A percentile compares a stretch with the other conserved stretches of the same genome.
Evolutionary conservation across 2,797 vertebrate species (phyloP).

Genomic region (Sebastes flavidus): DNA sequence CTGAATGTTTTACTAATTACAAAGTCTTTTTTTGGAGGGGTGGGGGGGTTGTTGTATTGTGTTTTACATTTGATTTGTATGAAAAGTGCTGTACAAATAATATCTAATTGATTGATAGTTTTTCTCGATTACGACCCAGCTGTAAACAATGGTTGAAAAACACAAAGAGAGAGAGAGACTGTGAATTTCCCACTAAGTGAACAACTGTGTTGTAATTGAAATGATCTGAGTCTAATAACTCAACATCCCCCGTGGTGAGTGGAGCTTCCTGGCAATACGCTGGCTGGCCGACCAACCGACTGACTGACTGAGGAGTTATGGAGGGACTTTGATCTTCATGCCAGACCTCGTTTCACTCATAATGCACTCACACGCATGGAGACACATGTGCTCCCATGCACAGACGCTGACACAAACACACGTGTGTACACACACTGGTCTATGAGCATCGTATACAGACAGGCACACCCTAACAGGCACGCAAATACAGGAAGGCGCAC

Average conservation of each 20-base stretch:
- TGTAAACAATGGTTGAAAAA: slow-evolving; percentile 10
- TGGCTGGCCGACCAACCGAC: slow-evolving; percentile 24
- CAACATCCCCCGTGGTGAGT: slow-evolving; percentile 41
- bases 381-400: slow-evolving; percentile 52
- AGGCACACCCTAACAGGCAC: background rate
- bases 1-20: too few relatives aligned
- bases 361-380: slow-evolving; percentile 62
- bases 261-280: slow-evolving; percentile 62
- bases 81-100: too few relatives aligned
- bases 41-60: too few relatives aligned
- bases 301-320: slow-evolving; percentile 57
- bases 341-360: slow-evolving; percentile 63
- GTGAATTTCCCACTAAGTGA: slow-evolving; percentile 25
- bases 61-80: too few relatives aligned
- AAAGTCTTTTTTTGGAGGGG: too few relatives aligned
- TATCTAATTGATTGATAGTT: too few relatives aligned
- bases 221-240: slow-evolving; percentile 64
- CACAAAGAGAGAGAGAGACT: background rate
- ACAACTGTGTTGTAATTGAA: slow-evolving; percentile 65
- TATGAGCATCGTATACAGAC: slow-evolving; percentile 4
- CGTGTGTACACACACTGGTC: slow-evolving; percentile 11
- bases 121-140: background rate
- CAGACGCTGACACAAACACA: slow-evolving; percentile 59
- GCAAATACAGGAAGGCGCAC: background rate
- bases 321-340: slow-evolving; percentile 72